Evolutionary conservation across 2,797 vertebrate species (phyloP).

Genomic region (Pseudochromis fuscus): DNA sequence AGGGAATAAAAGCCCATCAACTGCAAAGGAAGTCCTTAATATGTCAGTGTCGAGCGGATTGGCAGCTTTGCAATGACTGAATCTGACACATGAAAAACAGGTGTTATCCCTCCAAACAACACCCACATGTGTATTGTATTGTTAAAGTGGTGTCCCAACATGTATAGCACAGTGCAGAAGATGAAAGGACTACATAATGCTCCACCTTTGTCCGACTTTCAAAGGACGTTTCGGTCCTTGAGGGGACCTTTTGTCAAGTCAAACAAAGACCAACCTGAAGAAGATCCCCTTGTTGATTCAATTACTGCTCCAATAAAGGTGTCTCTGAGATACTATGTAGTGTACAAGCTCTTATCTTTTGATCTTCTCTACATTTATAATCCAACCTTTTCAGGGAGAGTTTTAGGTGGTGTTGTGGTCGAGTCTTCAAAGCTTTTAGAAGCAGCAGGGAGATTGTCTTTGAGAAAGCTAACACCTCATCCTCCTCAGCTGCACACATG

Average conservation of each 20-base stretch:
- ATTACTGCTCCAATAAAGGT: constrained; percentile 15
- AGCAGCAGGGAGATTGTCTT: too few species aligned
- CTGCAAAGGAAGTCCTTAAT: background rate
- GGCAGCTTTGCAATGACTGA: background rate
- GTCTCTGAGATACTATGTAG: constrained; percentile 13
- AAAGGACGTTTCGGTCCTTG: constrained; percentile 45
- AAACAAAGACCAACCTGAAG: constrained; percentile 42
- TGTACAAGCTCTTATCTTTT: constrained; percentile 23
- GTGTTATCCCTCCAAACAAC: constrained; percentile 6
- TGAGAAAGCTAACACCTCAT: too few species aligned
- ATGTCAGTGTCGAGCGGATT: background rate
- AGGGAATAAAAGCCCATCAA: constrained; percentile 1
- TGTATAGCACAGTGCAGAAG: background rate
- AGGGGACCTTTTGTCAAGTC: constrained; percentile 47
- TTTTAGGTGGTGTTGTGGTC: background rate
- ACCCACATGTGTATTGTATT: background rate
- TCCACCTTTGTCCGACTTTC: constrained; percentile 38
- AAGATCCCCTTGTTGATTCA: constrained; percentile 12
- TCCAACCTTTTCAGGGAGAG: constrained; percentile 3
- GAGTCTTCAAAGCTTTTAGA: constrained; percentile 15
- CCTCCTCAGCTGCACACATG: background rate
- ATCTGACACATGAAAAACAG: constrained; percentile 1
- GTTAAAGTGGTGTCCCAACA: background rate
- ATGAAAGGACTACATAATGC: constrained; percentile 46
- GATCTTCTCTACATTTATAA: constrained; percentile 31